Conservation (phyloP, 2,888 invertebrate species). For the Chymomyza fuscimana region DNA sequence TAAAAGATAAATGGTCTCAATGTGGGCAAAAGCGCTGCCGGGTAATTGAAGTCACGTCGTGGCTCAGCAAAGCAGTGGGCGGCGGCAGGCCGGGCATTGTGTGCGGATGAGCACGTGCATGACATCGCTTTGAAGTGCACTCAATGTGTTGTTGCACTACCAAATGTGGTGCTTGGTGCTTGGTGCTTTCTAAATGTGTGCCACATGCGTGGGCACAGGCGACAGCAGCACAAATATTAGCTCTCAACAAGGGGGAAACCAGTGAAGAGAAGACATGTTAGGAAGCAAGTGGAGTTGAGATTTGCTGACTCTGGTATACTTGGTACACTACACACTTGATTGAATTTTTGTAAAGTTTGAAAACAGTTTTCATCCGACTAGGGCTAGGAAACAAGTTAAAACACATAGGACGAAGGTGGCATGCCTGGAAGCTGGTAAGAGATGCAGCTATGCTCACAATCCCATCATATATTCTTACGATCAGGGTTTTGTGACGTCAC, state of each 20-base stretch:
- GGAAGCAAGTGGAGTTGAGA: neutral
- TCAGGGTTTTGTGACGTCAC: constrained; percentile 36
- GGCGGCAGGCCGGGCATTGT: neutral
- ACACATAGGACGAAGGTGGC: too few relatives aligned
- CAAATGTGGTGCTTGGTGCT: neutral
- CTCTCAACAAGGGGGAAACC: neutral
- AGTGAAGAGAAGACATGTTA: neutral
- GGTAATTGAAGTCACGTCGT: neutral
- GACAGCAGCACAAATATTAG: neutral
- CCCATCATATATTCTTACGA: too few relatives aligned
- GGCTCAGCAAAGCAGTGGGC: neutral
- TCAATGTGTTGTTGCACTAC: neutral
- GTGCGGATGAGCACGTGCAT: neutral
- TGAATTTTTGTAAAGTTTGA: too few relatives aligned
- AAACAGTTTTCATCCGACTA: too few relatives aligned
- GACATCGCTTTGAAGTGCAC: constrained; percentile 6
- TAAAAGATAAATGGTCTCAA: constrained; percentile 3
- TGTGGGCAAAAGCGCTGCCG: neutral
- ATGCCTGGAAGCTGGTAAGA: too few relatives aligned
- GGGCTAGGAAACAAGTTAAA: too few relatives aligned
- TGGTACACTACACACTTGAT: too few relatives aligned
- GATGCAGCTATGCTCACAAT: too few relatives aligned
- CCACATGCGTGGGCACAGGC: neutral
- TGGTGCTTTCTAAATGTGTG: neutral
- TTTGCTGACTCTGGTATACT: neutral